Base-by-base conservation (phyloP, 2,113 vertebrate genomes). In the Callopanchax toddi region DNA sequence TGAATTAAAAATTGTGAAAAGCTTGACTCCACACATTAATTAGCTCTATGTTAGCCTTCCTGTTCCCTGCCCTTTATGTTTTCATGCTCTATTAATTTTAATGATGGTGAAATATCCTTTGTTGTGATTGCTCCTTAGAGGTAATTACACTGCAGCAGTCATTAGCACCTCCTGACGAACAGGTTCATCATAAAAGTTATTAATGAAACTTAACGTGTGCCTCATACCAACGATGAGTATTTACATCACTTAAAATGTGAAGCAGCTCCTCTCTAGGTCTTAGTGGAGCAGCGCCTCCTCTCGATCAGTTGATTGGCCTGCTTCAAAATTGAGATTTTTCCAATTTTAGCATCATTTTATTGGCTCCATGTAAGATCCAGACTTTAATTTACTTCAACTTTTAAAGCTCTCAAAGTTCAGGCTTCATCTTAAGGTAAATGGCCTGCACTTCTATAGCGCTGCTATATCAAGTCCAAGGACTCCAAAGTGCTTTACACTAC, bases 111-210 rank as follows among this genome's bases (percentile, higher is more conserved):
- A 40, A 44, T 42, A 43, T 21, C 51, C 40, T 74, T 21, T 59
- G 43, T 67, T 11, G 15, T 51, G 32, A 55, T 61, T 45, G 49
- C 46, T 29, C 11, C 18, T 34, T 58, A 56, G 32, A n/a, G 43
- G 12, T 77, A 79, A 83, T 83, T 79, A 74, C 52, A 11, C 12
- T 10, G 17, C 43, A 20, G 44, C 22, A 36, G 52, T 60, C 22
- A 52, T 23, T 29, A 44, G 52, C 1, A 11, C 50, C 51, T 62
- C n/a, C 17, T 40, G 46, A 3, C 29, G 40, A 42, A 21, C 39
- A 50, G 60, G 42, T 61, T 77, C 16, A 70, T 56, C 56, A 42
- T 45, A 43, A 72, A 48, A n/a, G n/a, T n/a, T n/a, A n/a, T n/a
- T n/a, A n/a, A n/a, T 7, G 29, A 32, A 32, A 9, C 29, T 32